phyloP scores from a whole-genome alignment of 2,888 invertebrate genomes.

The Nebria salina region DNA sequence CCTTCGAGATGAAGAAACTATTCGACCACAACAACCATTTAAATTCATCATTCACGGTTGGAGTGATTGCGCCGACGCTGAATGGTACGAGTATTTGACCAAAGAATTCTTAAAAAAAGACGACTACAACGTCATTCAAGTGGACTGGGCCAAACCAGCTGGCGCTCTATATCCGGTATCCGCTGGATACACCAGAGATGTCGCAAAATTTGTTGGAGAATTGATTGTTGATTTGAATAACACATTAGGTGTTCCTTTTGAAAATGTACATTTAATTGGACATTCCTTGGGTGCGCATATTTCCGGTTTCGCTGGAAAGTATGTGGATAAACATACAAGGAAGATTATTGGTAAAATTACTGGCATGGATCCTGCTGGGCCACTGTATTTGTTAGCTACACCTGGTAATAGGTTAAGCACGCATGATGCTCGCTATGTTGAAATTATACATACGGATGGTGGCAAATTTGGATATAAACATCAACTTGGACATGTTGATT shows the following conservation, averaged over 20 bases:
- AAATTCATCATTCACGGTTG: slow-evolving; percentile 48
- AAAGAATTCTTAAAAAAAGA: slow-evolving; percentile 44
- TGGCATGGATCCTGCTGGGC: slow-evolving; percentile 71
- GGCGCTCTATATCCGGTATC: slow-evolving; percentile 34
- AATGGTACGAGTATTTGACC: slow-evolving; percentile 40
- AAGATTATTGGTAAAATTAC: slow-evolving; percentile 47
- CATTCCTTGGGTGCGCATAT: slow-evolving; percentile 67
- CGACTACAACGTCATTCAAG: slow-evolving; percentile 41
- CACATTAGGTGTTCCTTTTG: slow-evolving; percentile 51
- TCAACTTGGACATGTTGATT: slow-evolving; percentile 75
- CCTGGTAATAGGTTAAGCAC: slow-evolving; percentile 66
- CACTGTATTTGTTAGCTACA: slow-evolving; percentile 64
- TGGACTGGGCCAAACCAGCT: slow-evolving; percentile 47
- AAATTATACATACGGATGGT: slow-evolving; percentile 75
- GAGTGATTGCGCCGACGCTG: slow-evolving; percentile 31
- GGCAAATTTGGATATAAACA: slow-evolving; percentile 70
- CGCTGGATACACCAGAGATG: slow-evolving; percentile 40
- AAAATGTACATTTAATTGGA: slow-evolving; percentile 51
- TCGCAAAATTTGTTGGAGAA: slow-evolving; percentile 37
- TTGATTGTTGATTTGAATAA: slow-evolving; percentile 49
- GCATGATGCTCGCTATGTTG: slow-evolving; percentile 74
- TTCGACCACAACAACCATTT: slow-evolving; percentile 30
- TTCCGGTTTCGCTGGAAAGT: slow-evolving; percentile 68
- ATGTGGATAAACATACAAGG: slow-evolving; percentile 34
- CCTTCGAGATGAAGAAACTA: slow-evolving; percentile 26